A percentile compares a stretch with the other conserved stretches of the same genome.
phyloP scores from a whole-genome alignment of 1,140 invertebrate species.

The Cotesia glomerata region DNA sequence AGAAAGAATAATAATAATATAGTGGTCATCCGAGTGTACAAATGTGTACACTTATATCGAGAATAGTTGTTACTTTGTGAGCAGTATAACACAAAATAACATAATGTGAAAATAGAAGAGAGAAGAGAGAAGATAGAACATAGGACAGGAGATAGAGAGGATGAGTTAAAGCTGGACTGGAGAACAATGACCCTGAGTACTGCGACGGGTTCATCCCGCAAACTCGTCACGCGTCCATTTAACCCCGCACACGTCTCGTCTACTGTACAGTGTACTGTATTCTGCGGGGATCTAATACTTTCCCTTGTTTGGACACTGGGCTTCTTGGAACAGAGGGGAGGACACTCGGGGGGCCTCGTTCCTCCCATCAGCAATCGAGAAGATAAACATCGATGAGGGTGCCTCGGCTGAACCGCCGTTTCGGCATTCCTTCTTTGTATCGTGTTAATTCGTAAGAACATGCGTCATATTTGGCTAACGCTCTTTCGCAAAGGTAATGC shows the following conservation, averaged over 20 bases:
- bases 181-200: slow-evolving; percentile 26
- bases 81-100: background rate
- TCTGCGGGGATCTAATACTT: slow-evolving; percentile 8
- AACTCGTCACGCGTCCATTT: slow-evolving; percentile 30
- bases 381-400: slow-evolving; percentile 4
- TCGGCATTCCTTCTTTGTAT: background rate
- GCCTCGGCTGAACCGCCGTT: background rate
- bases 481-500: background rate
- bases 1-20: too few species aligned
- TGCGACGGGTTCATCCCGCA: slow-evolving; percentile 14
- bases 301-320: slow-evolving; percentile 27
- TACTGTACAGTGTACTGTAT: background rate
- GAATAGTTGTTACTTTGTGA: background rate
- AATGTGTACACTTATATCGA: background rate
- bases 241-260: slow-evolving; percentile 23
- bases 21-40: too few species aligned
- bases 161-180: background rate
- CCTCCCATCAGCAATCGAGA: slow-evolving; percentile 1
- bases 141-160: too few species aligned
- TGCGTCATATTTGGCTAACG: too few species aligned
- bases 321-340: slow-evolving; percentile 6
- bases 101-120: background rate
- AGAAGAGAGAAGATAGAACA: too few species aligned
- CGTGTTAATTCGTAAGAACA: too few species aligned
- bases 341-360: background rate